Base-by-base conservation (phyloP, 2,888 invertebrate species). In the Amphiduros pacificus region DNA sequence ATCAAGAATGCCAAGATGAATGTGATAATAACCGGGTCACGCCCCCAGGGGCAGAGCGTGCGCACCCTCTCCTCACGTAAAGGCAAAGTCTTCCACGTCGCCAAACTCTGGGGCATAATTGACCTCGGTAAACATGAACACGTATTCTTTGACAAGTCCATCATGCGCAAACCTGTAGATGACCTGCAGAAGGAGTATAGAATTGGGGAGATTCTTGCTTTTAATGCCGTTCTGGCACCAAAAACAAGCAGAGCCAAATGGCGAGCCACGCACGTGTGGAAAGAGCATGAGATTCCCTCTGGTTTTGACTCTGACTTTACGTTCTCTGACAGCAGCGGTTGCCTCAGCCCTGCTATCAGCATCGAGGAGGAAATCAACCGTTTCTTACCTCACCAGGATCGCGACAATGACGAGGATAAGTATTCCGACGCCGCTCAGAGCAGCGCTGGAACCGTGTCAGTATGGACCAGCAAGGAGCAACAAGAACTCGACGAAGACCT, bases 101-200 rank as follows among this genome's bases (percentile, higher is more conserved):
- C 83, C 29, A 81, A 83, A 69, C 69, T 83, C 22, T 82, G 83
- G 83, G 80, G 82, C 27, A 82, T 82, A 51, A 78, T 83, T 40
- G 82, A 83, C 67, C 72, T 83, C n/a, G 83, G 82, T 2, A 76
- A 77, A 62, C 82, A 83, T 71, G 83, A 83, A 67, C 83, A 83
- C 69, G 82, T 83, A 17, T 83, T 83, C 63, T 82, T 83, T 62
- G 83, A 83, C 64, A 73, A 78, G 59, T 79, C 79, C 26, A 82
- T 82, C 63, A 71, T 71, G 71, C 73, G 74, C 2, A 75, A 77
- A 59, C 72, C 73, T 27, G 73, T 80, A 60, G 82, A 82, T 67
- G 82, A 82, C 68, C 70, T 82, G 58, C 77, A 78, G 66, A 79
- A 77, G 63, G 67, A 80, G 50, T 74, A 79, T 55, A 74, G 74